Percentiles rank a stretch among this genome's conserved stretches.
phyloP scores from a whole-genome alignment of 2,888 invertebrate genomes.

The Drosophila kuntzei region DNA sequence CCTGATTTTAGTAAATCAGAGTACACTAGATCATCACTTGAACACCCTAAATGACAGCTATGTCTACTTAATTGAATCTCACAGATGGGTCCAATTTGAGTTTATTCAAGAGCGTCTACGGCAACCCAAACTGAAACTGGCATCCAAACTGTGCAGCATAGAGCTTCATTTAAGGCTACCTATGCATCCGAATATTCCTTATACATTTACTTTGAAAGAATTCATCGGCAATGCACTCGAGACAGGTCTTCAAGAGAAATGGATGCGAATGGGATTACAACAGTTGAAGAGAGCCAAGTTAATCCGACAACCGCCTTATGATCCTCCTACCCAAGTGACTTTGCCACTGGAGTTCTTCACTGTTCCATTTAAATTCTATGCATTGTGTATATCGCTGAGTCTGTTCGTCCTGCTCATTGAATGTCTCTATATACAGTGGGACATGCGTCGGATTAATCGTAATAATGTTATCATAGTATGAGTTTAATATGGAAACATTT shows the following conservation, averaged over 20 bases:
- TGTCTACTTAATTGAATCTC: background rate
- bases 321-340: background rate
- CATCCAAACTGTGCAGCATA: slow-evolving; percentile 15
- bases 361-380: rapidly evolving
- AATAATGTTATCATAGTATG: slow-evolving; percentile 12
- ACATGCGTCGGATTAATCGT: background rate
- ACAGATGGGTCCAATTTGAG: background rate
- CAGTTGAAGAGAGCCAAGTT: slow-evolving; percentile 2
- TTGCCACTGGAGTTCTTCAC: slow-evolving; percentile 6
- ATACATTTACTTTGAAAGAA: background rate
- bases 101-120: slow-evolving; percentile 28
- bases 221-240: background rate
- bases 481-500: background rate
- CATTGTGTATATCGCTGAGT: background rate
- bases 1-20: background rate
- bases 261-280: slow-evolving; percentile 20
- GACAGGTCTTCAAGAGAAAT: slow-evolving; percentile 10
- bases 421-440: background rate
- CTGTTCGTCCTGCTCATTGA: slow-evolving; percentile 14
- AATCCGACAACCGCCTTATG: background rate
- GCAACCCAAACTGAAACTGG: slow-evolving; percentile 26
- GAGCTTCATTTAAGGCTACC: slow-evolving; percentile 16
- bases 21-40: slow-evolving; percentile 1
- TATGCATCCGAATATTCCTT: background rate
- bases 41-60: slow-evolving; percentile 8